Evolutionary conservation across 1,140 invertebrate genomes (phyloP), one percentile per base, ranked within the genome.

Genomic region (Nymphalis io): DNA sequence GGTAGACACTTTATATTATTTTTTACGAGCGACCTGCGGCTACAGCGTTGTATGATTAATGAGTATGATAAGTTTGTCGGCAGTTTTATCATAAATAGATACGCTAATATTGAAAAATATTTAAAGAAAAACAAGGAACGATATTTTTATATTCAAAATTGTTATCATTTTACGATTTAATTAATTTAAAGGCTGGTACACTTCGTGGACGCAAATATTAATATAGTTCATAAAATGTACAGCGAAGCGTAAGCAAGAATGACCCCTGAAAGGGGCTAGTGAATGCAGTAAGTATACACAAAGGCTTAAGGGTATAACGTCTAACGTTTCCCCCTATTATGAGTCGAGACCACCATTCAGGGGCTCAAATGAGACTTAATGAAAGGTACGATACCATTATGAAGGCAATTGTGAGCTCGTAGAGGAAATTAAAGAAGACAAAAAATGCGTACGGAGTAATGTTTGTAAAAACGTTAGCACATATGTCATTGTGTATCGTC

Each of bases 371-470:
- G 87, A 87, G 82, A 81, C 79, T 86, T 88, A 89, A 89, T 87
- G 78, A 87, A 88, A 88, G 84, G 83, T 86, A 81, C 82, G 83
- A 87, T 88, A 85, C 82, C 79, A 84, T 88, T 86, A 89, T 83
- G 81, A 83, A 83, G 84, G 82, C 76, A 87, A 87, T 87, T 85
- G 83, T 83, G 83, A 89, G 78, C 84, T 83, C 81, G 83, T 88
- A 85, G 86, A 86, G 83, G 79, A 88, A 89, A 88, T 85, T 87
- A 85, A 87, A 83, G 80, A 74, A 83, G 77, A 86, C 82, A 85
- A 87, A 83, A 74, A 88, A 81, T 72, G 62, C 48, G 51, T 33
- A 8, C 27, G 27, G 4, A 5, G 27, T 33, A 33, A 72, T 66
- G 66, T 59, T 27, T 68, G 72, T 69, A 78, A 74, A 79, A 80